Percentiles rank a stretch among this genome's conserved stretches.
phyloP scores from a whole-genome alignment of 2,113 vertebrate species.

The Cinclus mexicanus region DNA sequence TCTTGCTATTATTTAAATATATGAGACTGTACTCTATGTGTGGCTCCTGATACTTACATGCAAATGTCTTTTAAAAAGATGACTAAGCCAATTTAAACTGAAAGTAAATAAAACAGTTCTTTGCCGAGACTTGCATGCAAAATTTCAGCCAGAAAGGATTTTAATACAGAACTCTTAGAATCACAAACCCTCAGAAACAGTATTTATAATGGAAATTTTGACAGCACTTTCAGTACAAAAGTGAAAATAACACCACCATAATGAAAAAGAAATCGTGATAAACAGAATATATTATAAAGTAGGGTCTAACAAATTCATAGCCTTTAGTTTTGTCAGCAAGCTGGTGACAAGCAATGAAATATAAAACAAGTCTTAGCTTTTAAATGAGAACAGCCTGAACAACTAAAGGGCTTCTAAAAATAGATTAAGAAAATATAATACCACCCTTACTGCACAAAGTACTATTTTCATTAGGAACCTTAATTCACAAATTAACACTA shows the following conservation, averaged over 20 bases:
- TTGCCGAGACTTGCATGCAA: not conserved
- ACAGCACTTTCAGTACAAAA: conserved; percentile 43
- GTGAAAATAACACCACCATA: conserved; percentile 52
- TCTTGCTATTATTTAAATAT: conserved; percentile 30
- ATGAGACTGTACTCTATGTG: not conserved
- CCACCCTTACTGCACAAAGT: not conserved
- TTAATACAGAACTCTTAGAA: conserved; percentile 29
- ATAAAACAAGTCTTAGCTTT: conserved; percentile 42
- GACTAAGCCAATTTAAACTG: conserved; percentile 46
- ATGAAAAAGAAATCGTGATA: conserved; percentile 69
- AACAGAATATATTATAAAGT: conserved; percentile 68
- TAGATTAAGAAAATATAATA: conserved; percentile 35
- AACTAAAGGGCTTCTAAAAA: conserved; percentile 24
- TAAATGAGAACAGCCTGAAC: conserved; percentile 33
- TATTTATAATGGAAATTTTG: conserved; percentile 68
- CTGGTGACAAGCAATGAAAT: conserved; percentile 35
- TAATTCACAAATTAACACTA: conserved; percentile 41
- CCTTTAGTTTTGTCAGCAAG: conserved; percentile 60
- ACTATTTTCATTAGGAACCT: conserved; percentile 35
- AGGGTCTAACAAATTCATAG: conserved; percentile 60
- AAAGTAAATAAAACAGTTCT: conserved; percentile 44
- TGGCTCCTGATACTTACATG: not conserved
- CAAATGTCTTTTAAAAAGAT: conserved; percentile 54
- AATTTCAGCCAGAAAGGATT: conserved; percentile 46
- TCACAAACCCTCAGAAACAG: conserved; percentile 22